Evolutionary conservation across 2,797 vertebrate species (phyloP).

Genomic region (Emydoidea blandingii): DNA sequence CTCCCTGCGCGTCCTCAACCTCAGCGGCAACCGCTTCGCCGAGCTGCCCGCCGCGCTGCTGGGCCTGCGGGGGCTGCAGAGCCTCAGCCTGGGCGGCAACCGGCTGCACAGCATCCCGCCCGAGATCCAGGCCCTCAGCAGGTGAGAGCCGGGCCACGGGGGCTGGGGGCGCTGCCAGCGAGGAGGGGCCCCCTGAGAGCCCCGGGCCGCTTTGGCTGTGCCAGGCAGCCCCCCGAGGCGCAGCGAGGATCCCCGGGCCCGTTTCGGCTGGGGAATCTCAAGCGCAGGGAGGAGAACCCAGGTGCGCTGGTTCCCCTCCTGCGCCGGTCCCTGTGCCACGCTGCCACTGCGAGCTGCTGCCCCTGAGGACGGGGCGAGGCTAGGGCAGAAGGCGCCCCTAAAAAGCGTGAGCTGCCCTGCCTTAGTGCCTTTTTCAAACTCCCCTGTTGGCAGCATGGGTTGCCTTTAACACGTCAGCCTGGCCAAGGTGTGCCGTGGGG

Average conservation of each 20-base stretch:
- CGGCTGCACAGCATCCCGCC: conserved; percentile 91
- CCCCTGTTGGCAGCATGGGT: too few species aligned
- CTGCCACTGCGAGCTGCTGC: too few species aligned
- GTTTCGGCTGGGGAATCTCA: too few species aligned
- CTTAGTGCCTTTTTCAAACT: too few species aligned
- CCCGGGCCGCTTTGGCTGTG: not conserved
- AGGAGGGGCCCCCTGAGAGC: conserved; percentile 62
- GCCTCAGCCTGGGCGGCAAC: conserved; percentile 95
- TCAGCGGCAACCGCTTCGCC: conserved; percentile 95
- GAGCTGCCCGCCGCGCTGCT: conserved; percentile 89
- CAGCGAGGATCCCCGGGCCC: too few species aligned
- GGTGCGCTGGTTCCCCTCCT: too few species aligned
- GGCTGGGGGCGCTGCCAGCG: not conserved
- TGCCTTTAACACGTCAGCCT: too few species aligned
- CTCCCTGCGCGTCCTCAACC: conserved; percentile 92
- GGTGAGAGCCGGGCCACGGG: conserved; percentile 79
- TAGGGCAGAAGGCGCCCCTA: too few species aligned
- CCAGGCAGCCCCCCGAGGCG: not conserved
- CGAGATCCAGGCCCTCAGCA: conserved; percentile 91
- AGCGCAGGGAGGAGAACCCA: too few species aligned
- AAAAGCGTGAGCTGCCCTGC: too few species aligned
- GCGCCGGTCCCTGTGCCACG: too few species aligned
- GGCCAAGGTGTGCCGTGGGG: too few species aligned
- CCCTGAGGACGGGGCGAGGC: not conserved
- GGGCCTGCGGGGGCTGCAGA: conserved; percentile 88